These are phyloP conservation scores for Diglossa cyanea DNA, from an alignment of 2,797 vertebrate genomes.

Conservation along the genomic window DNA sequence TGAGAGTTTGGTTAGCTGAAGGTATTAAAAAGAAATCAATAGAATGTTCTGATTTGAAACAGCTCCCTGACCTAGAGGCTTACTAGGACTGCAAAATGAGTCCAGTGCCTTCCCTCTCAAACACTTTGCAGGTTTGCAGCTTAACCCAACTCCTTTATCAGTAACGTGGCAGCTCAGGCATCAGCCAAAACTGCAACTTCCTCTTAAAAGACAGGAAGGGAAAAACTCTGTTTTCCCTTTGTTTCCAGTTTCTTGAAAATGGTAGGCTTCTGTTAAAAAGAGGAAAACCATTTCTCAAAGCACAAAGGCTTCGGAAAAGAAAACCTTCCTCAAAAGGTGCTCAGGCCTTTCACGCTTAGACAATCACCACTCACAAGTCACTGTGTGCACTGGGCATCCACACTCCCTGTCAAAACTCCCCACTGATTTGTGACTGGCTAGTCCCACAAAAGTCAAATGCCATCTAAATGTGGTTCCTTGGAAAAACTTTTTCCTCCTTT, in stretches of 20 bases:
- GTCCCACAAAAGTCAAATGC: neutral
- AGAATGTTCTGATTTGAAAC: neutral
- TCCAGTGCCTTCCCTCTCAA: neutral
- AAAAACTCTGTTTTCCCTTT: neutral
- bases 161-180: neutral
- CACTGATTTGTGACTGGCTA: neutral
- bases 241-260: neutral
- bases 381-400: neutral
- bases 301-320: neutral
- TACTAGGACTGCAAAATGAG: neutral
- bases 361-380: neutral
- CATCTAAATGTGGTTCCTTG: neutral
- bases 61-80: neutral
- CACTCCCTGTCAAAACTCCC: neutral
- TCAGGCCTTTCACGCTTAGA: neutral
- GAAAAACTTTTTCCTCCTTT: neutral
- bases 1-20: neutral
- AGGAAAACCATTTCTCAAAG: neutral
- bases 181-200: neutral
- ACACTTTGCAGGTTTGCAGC: neutral
- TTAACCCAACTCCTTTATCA: rapidly evolving
- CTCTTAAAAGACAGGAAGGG: neutral
- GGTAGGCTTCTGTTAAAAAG: neutral
- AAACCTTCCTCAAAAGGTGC: neutral
- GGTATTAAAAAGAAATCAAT: conserved; percentile 32